Percentiles rank a stretch among this genome's conserved stretches.
Evolutionary conservation across 2,888 invertebrate genomes (phyloP).

Genomic region (Cantharis flavilabris): DNA sequence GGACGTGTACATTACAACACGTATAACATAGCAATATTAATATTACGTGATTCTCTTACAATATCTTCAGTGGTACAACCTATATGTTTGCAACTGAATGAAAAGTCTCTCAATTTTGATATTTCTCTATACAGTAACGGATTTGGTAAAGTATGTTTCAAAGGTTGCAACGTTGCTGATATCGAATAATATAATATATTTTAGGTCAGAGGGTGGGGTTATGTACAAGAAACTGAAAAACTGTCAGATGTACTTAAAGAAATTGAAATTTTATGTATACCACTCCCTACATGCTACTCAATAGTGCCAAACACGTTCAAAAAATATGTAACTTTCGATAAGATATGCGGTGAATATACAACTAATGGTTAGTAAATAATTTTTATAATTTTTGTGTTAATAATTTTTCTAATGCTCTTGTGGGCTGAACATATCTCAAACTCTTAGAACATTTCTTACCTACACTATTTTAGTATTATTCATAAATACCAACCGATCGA

Average conservation of each 20-base stretch:
- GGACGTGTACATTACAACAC: slow-evolving; percentile 38
- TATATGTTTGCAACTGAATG: slow-evolving; percentile 45
- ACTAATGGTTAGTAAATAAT: background rate
- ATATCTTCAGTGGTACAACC: slow-evolving; percentile 47
- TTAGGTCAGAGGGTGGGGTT: background rate
- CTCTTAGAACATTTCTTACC: too few relatives aligned
- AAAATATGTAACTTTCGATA: background rate
- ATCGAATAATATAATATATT: background rate
- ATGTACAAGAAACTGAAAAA: background rate
- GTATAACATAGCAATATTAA: slow-evolving; percentile 48
- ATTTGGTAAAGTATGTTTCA: slow-evolving; percentile 32
- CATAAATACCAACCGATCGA: too few relatives aligned
- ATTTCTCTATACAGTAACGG: slow-evolving; percentile 20
- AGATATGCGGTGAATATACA: background rate
- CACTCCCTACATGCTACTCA: background rate
- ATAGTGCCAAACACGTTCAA: background rate
- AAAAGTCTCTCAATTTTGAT: slow-evolving; percentile 11
- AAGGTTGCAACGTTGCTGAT: too few relatives aligned
- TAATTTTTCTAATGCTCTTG: too few relatives aligned
- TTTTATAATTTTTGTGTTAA: too few relatives aligned
- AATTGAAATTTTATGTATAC: background rate
- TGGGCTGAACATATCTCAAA: too few relatives aligned
- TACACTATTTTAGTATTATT: too few relatives aligned
- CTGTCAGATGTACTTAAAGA: background rate
- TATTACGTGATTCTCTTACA: slow-evolving; percentile 40